Conservation (phyloP, 2,113 vertebrate genomes). For the Accipiter virgatus region DNA sequence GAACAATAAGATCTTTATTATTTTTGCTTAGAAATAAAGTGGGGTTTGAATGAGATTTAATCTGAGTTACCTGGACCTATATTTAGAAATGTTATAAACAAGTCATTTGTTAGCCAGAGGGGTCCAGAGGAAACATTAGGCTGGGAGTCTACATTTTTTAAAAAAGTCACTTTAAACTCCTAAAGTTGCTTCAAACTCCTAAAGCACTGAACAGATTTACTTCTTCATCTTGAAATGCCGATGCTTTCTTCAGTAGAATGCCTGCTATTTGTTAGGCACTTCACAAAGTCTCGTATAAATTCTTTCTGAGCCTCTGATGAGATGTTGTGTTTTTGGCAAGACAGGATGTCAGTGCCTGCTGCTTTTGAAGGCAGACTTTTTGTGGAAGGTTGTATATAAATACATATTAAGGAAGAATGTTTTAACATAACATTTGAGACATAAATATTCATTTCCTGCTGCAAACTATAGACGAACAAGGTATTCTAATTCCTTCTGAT, state of each 20-base stretch:
- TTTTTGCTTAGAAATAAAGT: not conserved
- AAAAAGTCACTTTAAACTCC: slow-evolving; percentile 45
- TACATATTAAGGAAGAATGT: slow-evolving; percentile 59
- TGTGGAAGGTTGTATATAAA: slow-evolving; percentile 64
- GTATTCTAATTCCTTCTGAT: slow-evolving; percentile 37
- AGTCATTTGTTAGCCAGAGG: slow-evolving; percentile 57
- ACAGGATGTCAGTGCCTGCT: slow-evolving; percentile 52
- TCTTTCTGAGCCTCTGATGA: slow-evolving; percentile 53
- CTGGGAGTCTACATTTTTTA: slow-evolving; percentile 32
- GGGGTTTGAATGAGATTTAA: not conserved
- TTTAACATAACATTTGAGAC: slow-evolving; percentile 61
- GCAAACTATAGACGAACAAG: slow-evolving; percentile 55
- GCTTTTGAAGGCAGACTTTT: slow-evolving; percentile 61
- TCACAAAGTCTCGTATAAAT: slow-evolving; percentile 57
- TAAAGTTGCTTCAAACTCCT: slow-evolving; percentile 48
- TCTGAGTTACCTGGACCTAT: slow-evolving; percentile 37
- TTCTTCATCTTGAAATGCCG: slow-evolving; percentile 58
- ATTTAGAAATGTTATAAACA: slow-evolving; percentile 57
- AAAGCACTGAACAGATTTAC: slow-evolving; percentile 60
- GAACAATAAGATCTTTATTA: not conserved
- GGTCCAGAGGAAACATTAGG: slow-evolving; percentile 20
- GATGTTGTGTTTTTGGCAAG: slow-evolving; percentile 44
- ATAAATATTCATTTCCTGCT: slow-evolving; percentile 64
- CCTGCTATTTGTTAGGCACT: slow-evolving; percentile 58
- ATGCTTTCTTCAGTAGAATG: slow-evolving; percentile 53